Percentiles rank a stretch among this genome's conserved stretches.
phyloP scores from a whole-genome alignment of 2,113 vertebrate genomes.

The Myiozetetes cayanensis region DNA sequence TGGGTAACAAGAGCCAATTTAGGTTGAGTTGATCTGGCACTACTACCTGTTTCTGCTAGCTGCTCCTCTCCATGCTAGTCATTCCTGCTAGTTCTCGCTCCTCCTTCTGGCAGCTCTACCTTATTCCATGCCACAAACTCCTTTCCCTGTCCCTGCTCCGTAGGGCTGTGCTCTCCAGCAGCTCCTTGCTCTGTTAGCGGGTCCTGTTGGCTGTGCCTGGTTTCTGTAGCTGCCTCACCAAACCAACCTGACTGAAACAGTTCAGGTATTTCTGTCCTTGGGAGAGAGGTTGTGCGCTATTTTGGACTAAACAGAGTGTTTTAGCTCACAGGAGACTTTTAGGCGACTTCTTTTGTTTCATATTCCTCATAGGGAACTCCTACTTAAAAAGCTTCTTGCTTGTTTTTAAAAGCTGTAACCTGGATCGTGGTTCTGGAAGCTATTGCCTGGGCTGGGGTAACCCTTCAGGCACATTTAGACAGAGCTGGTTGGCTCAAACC shows the following conservation, averaged over 20 bases:
- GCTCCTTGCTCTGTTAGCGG: neutral
- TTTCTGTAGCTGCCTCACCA: neutral
- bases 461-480: conserved; percentile 37
- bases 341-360: conserved; percentile 30
- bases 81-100: neutral
- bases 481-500: conserved; percentile 25
- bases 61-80: neutral
- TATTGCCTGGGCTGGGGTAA: conserved; percentile 28
- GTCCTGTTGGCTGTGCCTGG: neutral
- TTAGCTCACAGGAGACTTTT: neutral
- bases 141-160: neutral
- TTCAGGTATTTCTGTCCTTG: neutral
- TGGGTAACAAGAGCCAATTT: neutral
- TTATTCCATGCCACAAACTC: neutral
- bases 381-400: conserved; percentile 2
- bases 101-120: neutral
- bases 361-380: neutral
- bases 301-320: neutral
- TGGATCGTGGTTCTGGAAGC: conserved; percentile 38
- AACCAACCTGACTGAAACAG: neutral
- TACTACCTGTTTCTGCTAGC: neutral
- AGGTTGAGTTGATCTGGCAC: neutral
- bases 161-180: neutral
- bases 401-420: conserved; percentile 27
- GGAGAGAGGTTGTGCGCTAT: neutral